These are phyloP conservation scores for Gallinago media DNA, from an alignment of 2,113 vertebrate species.

Conservation along the genomic window DNA sequence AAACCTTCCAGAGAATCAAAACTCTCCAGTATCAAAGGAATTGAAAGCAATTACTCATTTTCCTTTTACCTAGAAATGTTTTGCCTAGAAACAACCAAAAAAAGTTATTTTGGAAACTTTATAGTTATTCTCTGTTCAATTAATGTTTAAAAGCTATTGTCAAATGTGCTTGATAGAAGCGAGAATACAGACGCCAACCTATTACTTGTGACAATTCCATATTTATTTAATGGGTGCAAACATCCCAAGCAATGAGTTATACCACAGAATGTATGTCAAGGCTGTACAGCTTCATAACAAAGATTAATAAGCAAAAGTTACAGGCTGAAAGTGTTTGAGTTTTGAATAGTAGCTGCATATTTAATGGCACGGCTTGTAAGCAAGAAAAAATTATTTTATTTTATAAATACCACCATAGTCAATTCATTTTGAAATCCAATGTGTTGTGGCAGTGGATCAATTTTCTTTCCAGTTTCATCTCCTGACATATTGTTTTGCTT, in stretches of 20 bases:
- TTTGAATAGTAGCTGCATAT: neutral
- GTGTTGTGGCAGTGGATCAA: neutral
- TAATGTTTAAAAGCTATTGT: neutral
- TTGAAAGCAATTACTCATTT: neutral
- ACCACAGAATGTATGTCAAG: neutral
- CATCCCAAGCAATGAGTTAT: neutral
- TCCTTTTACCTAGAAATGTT: neutral
- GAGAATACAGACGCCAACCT: neutral
- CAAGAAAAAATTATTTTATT: neutral
- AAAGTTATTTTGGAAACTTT: neutral
- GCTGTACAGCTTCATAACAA: neutral
- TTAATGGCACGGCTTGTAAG: neutral
- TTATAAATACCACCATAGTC: neutral
- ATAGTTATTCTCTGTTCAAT: neutral
- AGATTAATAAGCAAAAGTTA: constrained; percentile 17
- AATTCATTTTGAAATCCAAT: constrained; percentile 12
- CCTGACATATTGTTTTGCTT: neutral
- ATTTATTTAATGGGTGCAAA: neutral
- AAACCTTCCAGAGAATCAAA: neutral
- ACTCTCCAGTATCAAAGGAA: neutral
- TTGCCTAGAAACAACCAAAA: neutral
- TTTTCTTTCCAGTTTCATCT: constrained; percentile 3
- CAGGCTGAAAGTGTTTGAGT: neutral
- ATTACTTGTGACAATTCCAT: constrained; percentile 4
- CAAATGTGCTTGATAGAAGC: neutral